phyloP scores from a whole-genome alignment of 2,888 invertebrate species.

The Rotaria socialis region DNA sequence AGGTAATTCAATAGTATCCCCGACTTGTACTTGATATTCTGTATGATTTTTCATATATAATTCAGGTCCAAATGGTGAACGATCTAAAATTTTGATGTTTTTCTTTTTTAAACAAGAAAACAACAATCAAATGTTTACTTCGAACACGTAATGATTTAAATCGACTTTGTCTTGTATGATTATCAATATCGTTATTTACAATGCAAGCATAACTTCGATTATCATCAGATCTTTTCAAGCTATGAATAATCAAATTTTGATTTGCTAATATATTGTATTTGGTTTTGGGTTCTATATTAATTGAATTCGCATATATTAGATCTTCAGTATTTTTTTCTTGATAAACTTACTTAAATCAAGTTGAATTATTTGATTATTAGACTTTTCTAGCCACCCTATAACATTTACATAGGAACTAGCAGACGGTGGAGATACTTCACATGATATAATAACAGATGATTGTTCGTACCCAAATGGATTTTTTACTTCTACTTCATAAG shows the following conservation, averaged over 20 bases:
- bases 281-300: not conserved
- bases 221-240: not conserved
- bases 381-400: not conserved
- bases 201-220: conserved; percentile 35
- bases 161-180: not conserved
- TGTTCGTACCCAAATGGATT: conserved; percentile 14
- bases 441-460: conserved; percentile 22
- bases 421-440: conserved; percentile 1
- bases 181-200: not conserved
- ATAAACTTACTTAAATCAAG: conserved; percentile 11
- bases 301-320: not conserved
- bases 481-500: not conserved
- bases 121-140: not conserved
- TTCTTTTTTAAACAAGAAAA: not conserved
- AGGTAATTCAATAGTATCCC: conserved; percentile 1
- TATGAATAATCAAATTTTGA: conserved; percentile 33
- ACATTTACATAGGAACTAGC: not conserved
- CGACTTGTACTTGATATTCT: not conserved
- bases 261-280: conserved; percentile 24
- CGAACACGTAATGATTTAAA: conserved; percentile 11
- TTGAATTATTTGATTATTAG: not conserved
- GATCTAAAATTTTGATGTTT: not conserved
- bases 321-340: not conserved
- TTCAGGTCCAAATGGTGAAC: conserved; percentile 9
- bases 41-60: conserved; percentile 1